Evolutionary conservation across 2,113 vertebrate species (phyloP).

Genomic region (Hypomesus transpacificus): DNA sequence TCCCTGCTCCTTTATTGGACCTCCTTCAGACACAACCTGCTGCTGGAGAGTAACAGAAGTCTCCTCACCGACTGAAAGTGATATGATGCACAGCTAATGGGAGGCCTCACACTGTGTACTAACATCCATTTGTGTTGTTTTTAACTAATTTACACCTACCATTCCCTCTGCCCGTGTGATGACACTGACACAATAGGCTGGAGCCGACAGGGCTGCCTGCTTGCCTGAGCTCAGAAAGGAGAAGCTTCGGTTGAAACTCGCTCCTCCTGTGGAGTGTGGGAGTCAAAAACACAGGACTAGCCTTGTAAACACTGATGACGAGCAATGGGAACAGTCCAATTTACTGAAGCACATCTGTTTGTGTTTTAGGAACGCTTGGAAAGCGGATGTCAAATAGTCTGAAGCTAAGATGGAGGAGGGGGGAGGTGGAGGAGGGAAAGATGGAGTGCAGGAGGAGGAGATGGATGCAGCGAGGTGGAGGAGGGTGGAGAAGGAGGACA

Average conservation of each 20-base stretch:
- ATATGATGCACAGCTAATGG: too few species aligned
- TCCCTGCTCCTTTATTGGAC: not conserved
- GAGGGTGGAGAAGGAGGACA: not conserved
- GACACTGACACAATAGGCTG: too few species aligned
- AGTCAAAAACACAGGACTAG: too few species aligned
- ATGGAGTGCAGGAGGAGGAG: not conserved
- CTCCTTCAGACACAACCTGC: not conserved
- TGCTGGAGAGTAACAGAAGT: constrained; percentile 3
- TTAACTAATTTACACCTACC: too few species aligned
- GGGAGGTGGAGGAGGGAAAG: not conserved
- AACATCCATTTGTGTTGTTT: too few species aligned
- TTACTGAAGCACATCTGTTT: constrained; percentile 46
- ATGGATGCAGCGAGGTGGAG: not conserved
- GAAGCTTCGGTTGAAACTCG: not conserved
- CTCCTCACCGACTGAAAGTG: not conserved
- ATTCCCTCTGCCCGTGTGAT: too few species aligned
- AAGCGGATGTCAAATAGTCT: constrained; percentile 12
- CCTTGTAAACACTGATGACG: too few species aligned
- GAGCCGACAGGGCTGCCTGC: too few species aligned
- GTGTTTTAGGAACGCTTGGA: constrained; percentile 23
- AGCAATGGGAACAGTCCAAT: not conserved
- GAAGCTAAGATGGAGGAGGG: constrained; percentile 9
- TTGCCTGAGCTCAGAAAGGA: too few species aligned
- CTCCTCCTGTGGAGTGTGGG: not conserved
- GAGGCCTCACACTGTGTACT: too few species aligned